Evolutionary conservation across 1,140 invertebrate species (phyloP), one percentile per base, ranked within the genome.

Genomic region (Sycophila sp.): DNA sequence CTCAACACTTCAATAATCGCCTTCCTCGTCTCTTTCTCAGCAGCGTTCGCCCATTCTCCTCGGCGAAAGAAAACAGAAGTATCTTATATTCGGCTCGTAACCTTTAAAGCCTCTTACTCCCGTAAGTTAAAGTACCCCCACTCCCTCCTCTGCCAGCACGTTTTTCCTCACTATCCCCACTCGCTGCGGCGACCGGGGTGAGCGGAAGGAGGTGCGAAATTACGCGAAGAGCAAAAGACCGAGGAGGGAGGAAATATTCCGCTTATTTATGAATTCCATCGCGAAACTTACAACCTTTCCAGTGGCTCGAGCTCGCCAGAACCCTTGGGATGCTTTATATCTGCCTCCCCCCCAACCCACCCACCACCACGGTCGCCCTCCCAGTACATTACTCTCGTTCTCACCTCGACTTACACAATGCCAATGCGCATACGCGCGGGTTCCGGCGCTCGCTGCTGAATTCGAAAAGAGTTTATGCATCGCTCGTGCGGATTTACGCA

Each of bases 261-360:
- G 38, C 51, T 77, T 77, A 77, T 76, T 76, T 77, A 78, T 74
- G 72, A 69, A 64, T 74, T 69, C 51, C 74, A 67, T 65, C 74
- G 56, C 32, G 68, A 68, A 77, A 78, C 74, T 77, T 76, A 66
- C 51, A 63, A 38, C 32, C 62, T 53, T 64, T 32, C 26, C n/a
- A 38, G 26, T 19, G 17, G 22, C 17, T n/a, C n/a, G n/a, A 15
- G 11, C 17, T 5, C 22, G 47, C 19, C 24, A 28, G 36, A 40
- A 66, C 51, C 26, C 63, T 56, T 56, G 63, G 63, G 49, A 66
- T 66, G 32, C 38, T 66, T 66, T 56, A 66, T 66, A 32, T 66
- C 22, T 55, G 13, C 34, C 24, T 65, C 13, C 22, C n/a, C 5
- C 36, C 13, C 19, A 13, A 13, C 10, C 47, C 22, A 5, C 5